These are phyloP conservation scores for Alentia gelatinosa DNA, from an alignment of 2,888 invertebrate species.

Conservation along the genomic window DNA sequence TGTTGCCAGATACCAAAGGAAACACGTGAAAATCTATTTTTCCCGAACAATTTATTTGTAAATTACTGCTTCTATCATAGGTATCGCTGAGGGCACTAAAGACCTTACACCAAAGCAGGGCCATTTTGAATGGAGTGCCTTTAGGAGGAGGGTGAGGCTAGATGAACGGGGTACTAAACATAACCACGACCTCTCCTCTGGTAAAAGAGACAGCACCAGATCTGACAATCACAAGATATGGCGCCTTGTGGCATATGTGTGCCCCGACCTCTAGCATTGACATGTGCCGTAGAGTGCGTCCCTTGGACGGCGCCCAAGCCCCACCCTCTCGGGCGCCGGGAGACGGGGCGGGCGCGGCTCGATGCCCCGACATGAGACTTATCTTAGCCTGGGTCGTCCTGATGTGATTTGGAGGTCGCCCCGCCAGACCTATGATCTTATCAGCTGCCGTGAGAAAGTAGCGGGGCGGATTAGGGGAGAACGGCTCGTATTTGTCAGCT, in stretches of 20 bases:
- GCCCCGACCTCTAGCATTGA: neutral
- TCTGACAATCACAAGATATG: neutral
- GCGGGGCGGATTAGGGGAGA: neutral
- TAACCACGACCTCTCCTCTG: neutral
- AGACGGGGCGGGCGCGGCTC: neutral
- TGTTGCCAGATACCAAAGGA: neutral
- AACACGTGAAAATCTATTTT: neutral
- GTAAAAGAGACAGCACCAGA: neutral
- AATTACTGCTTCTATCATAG: no score
- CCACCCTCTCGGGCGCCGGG: neutral
- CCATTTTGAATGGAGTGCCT: no score
- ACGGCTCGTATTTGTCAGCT: slow-evolving; percentile 25
- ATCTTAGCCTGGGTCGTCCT: slow-evolving; percentile 2
- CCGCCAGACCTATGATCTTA: slow-evolving; percentile 28
- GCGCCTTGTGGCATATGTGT: neutral
- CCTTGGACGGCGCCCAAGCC: neutral
- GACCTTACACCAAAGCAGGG: no score
- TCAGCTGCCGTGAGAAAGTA: slow-evolving; percentile 31
- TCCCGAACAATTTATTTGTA: no score
- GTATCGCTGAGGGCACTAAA: no score
- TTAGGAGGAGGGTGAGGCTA: no score
- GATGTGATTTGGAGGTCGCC: slow-evolving; percentile 12
- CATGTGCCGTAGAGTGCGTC: neutral
- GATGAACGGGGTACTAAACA: neutral
- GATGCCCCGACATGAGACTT: slow-evolving; percentile 2